Base-by-base conservation (phyloP, 2,888 invertebrate species). In the Oegoconia quadripuncta region DNA sequence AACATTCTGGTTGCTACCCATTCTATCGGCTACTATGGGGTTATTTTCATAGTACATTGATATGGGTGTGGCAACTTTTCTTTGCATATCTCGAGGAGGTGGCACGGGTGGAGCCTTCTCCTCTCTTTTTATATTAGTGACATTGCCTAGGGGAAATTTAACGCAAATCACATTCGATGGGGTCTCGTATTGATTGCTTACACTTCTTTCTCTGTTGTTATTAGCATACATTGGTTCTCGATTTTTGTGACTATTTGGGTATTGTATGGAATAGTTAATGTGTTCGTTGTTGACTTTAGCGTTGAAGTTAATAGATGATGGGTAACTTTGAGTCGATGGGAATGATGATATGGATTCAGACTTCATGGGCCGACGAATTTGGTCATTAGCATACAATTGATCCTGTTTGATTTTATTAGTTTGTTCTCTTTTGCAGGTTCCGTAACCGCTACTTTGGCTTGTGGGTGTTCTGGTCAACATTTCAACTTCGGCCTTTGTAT, bases 71-170 rank as follows among this genome's bases (percentile, higher is more conserved):
- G 88, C 74, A 11, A 90, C 81, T 70, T 90, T 88, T 42, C 91
- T 88, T 56, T 90, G 88, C 48, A 92, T 93, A 73, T 93, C 94
- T 53, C 93, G 84, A n/a, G 95, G 94, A 0, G 95, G 95, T 17
- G 95, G 95, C 3, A 93, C 91, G 0, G 95, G 95, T 3, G 95
- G 94, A 23, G 90, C 60, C 31, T 84, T 88, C 34, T 82, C 81
- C 29, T 88, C 86, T 52, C 74, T 75, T 50, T 75, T 80, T 23
- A 74, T 68, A 48, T 78, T 78, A 26, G 76, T 74, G 4, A 84
- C 77, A 55, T 84, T 88, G 38, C 88, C 88, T 27, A 89, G 55
- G 11, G 88, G 88, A 68, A 89, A 89, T 58, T 89, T 89, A 13
- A 89, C 80, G 40, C 82, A 82, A 67, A 89, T 75, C 1, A 89